Base-by-base conservation (phyloP, 2,113 vertebrate species). In the Rhinoptilus africanus region DNA sequence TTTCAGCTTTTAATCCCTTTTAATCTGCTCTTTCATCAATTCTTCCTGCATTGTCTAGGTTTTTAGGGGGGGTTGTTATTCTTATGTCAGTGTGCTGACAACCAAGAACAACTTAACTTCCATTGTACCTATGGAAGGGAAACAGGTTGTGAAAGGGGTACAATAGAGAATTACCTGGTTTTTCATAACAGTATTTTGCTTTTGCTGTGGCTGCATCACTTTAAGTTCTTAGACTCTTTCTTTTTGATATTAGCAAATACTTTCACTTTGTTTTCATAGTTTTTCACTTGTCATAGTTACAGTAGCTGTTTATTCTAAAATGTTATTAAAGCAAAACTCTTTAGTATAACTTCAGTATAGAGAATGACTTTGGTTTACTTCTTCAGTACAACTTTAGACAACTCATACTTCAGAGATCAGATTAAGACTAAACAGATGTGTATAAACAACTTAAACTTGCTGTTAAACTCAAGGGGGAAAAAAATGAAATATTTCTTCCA, bases 171-270 rank as follows among this genome's bases (percentile, higher is more conserved):
- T 24, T 30, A 66, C 23, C 3, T 62, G 3, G 0, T 30, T 69
- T 77, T 66, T 77, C 1, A 0, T 43, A 74, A 30, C 1, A 43
- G 0, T 62, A 35, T 30, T 50, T 34, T 68, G 20, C 9, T 75
- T 75, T 41, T 88, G 34, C 24, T 71, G 19, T 83, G 43, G 14
- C 19, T 85, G 30, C 12, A 45, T 6, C 24, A 10, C 69, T 71
- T 22, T 8, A 47, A 21, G 7, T 48, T 57, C 15, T 80, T 57
- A 24, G 16, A 19, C 63, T 41, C 3, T 66, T 91, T 30, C 2
- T 59, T 87, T 45, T 48, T 57, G 7, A 14, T 74, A 48, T 67
- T 82, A 59, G 12, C 2, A 5, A 43, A 27, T 8, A 8, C 10
- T 45, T 88, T 28, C 12, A 22, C 19, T 28, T 59, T 74, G 7